Evolutionary conservation across 2,888 invertebrate species (phyloP).

Genomic region (Pasiphila rectangulata): DNA sequence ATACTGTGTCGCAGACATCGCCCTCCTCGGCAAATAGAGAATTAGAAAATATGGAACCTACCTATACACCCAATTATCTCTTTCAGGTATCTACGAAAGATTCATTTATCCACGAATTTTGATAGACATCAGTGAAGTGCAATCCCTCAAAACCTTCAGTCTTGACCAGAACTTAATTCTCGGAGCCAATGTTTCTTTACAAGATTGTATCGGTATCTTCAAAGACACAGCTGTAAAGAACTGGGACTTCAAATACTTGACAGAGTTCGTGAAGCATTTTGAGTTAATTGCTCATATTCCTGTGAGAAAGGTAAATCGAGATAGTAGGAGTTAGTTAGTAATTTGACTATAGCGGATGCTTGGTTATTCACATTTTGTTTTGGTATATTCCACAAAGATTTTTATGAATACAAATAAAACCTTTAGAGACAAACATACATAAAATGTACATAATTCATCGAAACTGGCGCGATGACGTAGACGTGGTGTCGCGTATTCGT

Average conservation of each 20-base stretch:
- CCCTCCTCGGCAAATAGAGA: too few species aligned
- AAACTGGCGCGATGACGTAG: too few species aligned
- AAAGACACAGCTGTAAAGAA: slow-evolving; percentile 49
- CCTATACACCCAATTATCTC: too few species aligned
- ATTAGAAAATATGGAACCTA: too few species aligned
- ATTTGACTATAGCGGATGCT: too few species aligned
- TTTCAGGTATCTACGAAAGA: slow-evolving; percentile 55
- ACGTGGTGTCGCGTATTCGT: too few species aligned
- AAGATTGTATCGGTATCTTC: slow-evolving; percentile 76
- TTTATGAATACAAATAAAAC: too few species aligned
- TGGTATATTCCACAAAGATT: too few species aligned
- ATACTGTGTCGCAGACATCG: too few species aligned
- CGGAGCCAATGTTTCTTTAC: slow-evolving; percentile 81
- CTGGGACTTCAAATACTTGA: slow-evolving; percentile 76
- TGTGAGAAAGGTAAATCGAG: slow-evolving; percentile 79
- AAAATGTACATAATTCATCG: too few species aligned
- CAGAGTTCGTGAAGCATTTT: slow-evolving; percentile 79
- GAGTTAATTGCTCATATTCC: slow-evolving; percentile 83
- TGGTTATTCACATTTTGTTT: too few species aligned
- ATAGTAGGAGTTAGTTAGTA: not conserved
- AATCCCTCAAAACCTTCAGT: slow-evolving; percentile 49
- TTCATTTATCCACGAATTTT: slow-evolving; percentile 54
- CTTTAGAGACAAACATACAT: too few species aligned
- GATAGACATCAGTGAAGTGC: slow-evolving; percentile 62
- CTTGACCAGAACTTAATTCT: slow-evolving; percentile 69